Percentiles rank a stretch among this genome's conserved stretches.
phyloP scores from a whole-genome alignment of 2,113 vertebrate genomes.

The Indicator maculatus region DNA sequence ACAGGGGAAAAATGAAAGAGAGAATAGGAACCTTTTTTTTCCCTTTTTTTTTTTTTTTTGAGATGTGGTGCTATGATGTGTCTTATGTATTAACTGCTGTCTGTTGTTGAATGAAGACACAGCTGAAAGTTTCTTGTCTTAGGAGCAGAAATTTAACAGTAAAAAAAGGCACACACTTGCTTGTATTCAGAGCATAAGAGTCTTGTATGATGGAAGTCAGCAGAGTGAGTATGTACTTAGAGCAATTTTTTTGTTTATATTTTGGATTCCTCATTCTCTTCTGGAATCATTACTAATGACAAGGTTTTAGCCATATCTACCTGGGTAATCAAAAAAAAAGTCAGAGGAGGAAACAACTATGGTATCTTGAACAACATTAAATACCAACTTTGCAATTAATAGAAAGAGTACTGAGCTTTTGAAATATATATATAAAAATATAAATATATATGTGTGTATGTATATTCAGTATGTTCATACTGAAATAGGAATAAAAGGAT shows the following conservation, averaged over 20 bases:
- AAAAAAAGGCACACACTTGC: neutral
- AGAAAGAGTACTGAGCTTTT: no score
- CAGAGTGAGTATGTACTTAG: neutral
- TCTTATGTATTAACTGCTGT: neutral
- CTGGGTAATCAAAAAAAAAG: neutral
- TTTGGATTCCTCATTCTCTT: neutral
- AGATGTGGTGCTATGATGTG: neutral
- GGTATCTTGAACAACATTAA: no score
- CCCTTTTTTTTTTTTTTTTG: neutral
- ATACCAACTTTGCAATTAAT: no score
- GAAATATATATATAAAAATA: no score
- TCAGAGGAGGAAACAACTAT: no score
- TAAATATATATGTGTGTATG: no score
- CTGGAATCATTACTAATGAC: neutral
- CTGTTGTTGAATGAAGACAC: neutral
- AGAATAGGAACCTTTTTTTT: neutral
- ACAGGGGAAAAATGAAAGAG: neutral
- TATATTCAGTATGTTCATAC: no score
- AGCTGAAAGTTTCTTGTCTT: neutral
- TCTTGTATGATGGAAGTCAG: neutral
- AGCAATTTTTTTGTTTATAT: neutral
- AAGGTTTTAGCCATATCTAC: neutral
- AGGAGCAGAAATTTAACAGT: neutral
- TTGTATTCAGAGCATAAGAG: neutral
- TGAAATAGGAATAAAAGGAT: no score